These are phyloP conservation scores for Murina feae DNA, from an alignment of 2,113 vertebrate species.

Conservation along the genomic window DNA sequence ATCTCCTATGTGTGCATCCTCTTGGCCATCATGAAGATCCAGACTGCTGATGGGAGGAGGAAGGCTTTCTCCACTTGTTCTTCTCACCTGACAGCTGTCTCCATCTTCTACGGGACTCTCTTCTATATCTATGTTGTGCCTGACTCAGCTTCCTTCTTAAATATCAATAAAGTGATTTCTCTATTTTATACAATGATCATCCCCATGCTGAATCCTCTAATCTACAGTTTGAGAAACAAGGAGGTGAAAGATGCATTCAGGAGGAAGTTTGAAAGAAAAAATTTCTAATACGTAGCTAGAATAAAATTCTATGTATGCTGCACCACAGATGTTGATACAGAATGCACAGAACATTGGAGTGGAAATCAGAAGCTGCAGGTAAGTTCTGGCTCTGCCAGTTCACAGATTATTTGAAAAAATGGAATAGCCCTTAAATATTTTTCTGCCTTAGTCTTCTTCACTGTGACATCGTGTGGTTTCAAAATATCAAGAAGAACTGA, in stretches of 20 bases:
- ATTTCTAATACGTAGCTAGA: not conserved
- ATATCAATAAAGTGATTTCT: slow-evolving; percentile 63
- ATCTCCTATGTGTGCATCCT: slow-evolving; percentile 45
- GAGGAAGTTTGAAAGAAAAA: not conserved
- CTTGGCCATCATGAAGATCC: slow-evolving; percentile 44
- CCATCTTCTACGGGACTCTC: slow-evolving; percentile 56
- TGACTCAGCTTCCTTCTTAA: slow-evolving; percentile 1
- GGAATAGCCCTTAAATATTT: not conserved
- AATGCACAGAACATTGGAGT: not conserved
- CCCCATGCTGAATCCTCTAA: slow-evolving; percentile 62
- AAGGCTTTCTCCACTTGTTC: slow-evolving; percentile 63
- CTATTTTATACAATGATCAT: slow-evolving; percentile 59
- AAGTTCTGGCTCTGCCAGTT: not conserved
- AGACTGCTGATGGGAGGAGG: not conserved
- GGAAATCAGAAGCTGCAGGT: not conserved
- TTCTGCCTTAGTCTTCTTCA: not conserved
- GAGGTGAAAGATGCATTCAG: slow-evolving; percentile 48
- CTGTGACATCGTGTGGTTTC: not conserved
- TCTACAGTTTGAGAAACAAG: slow-evolving; percentile 67
- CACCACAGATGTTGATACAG: no score
- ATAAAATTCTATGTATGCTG: not conserved
- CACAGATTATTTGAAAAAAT: not conserved
- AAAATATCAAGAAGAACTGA: not conserved
- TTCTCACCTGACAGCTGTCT: slow-evolving; percentile 56
- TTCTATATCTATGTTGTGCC: slow-evolving; percentile 67